Conservation (phyloP, 2,888 invertebrate genomes). For the Chloroclystis v-ata region DNA sequence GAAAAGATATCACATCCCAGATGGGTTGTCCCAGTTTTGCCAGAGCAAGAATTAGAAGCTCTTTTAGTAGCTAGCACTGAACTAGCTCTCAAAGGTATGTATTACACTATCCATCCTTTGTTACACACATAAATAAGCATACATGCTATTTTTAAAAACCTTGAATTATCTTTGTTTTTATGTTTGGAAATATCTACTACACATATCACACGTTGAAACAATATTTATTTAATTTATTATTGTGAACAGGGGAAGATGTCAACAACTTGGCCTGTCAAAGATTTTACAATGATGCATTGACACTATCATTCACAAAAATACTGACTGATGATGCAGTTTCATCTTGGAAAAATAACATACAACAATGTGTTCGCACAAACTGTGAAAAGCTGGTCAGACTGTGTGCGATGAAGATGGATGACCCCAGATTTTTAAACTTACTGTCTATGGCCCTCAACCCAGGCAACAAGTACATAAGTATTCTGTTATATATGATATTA, state of each 20-base stretch:
- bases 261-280: slow-evolving; percentile 94
- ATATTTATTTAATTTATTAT: no score
- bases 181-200: no score
- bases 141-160: background rate
- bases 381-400: slow-evolving; percentile 94
- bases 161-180: no score
- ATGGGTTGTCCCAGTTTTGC: slow-evolving; percentile 98
- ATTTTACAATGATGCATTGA: slow-evolving; percentile 96
- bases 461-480: slow-evolving; percentile 89
- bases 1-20: slow-evolving; percentile 97
- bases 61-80: slow-evolving; percentile 93
- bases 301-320: slow-evolving; percentile 96
- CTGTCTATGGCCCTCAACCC: slow-evolving; percentile 96
- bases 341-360: slow-evolving; percentile 98
- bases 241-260: slow-evolving; percentile 86
- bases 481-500: slow-evolving; percentile 10
- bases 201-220: no score
- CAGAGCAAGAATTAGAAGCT: slow-evolving; percentile 96
- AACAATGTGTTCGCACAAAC: slow-evolving; percentile 95
- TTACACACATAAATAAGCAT: background rate
- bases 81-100: slow-evolving; percentile 83
- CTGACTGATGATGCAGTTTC: slow-evolving; percentile 98
- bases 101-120: background rate
- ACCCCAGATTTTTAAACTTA: slow-evolving; percentile 94
- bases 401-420: slow-evolving; percentile 95